Evolutionary conservation across 2,113 vertebrate genomes (phyloP).

Genomic region (Gorsachius goisagi): DNA sequence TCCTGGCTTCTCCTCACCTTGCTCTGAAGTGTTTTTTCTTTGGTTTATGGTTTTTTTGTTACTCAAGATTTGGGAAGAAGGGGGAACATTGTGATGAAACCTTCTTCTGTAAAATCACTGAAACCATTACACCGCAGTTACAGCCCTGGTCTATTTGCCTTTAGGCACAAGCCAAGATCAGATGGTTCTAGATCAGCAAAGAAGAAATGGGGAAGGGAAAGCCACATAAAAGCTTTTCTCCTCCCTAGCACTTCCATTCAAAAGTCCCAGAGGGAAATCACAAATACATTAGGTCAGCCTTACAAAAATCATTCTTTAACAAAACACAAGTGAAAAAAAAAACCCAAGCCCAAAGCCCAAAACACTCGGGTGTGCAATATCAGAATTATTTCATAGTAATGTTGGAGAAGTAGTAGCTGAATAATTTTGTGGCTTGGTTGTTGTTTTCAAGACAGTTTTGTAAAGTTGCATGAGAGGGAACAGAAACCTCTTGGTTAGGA

Average conservation of each 20-base stretch:
- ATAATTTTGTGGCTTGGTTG: slow-evolving; percentile 4
- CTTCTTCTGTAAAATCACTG: not conserved
- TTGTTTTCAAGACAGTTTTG: slow-evolving; percentile 1
- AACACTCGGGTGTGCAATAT: not conserved
- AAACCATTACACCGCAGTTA: not conserved
- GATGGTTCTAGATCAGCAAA: slow-evolving; percentile 1
- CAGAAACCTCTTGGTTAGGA: not conserved
- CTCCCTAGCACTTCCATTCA: not conserved
- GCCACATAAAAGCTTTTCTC: slow-evolving; percentile 10
- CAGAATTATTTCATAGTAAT: not conserved
- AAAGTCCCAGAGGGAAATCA: not conserved
- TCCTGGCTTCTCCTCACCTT: slow-evolving; percentile 37
- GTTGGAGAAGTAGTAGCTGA: not conserved
- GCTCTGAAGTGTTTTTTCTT: not conserved
- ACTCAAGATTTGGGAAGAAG: not conserved
- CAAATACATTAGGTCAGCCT: not conserved
- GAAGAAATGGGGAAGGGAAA: not conserved
- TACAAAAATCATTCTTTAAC: not conserved
- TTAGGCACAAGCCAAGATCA: not conserved
- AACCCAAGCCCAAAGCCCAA: not conserved
- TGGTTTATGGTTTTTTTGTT: not conserved
- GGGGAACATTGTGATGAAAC: not conserved
- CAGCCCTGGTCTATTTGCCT: not conserved
- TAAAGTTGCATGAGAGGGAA: not conserved
- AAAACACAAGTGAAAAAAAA: not conserved